Evolutionary conservation across 2,797 vertebrate genomes (phyloP), one percentile per base, ranked within the genome.

Genomic region (Parambassis ranga): DNA sequence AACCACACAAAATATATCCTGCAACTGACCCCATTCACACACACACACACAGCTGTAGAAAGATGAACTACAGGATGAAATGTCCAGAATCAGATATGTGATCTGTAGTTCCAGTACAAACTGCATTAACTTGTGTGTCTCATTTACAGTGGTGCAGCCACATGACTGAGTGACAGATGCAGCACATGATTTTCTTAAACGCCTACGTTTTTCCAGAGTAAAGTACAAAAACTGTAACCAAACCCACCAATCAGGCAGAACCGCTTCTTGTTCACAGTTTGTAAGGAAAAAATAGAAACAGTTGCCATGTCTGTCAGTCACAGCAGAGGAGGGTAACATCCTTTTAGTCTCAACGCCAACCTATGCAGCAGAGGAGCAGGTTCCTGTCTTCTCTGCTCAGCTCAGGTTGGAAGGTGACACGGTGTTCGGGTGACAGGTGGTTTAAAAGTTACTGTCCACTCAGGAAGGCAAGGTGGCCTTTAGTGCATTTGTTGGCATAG

Each of bases 401-500:
- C 51, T 57, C 60, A 20, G 38, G 3, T 27, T 19, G n/a, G n/a
- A n/a, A n/a, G n/a, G n/a, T n/a, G n/a, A n/a, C n/a, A n/a, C n/a
- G 23, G 36, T 28, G 56, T 62, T 22, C 4, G 30, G 19, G 47
- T 5, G 0, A 36, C n/a, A n/a, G n/a, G n/a, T n/a, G n/a, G 42
- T 28, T 39, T 28, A 50, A 48, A 36, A 38, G 31, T 78, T 87
- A 99, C 87, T 98, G 97, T 81, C 97, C 97, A 58, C 96, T 99
- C 85, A 99, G 92, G 90, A 99, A 98, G 63, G 97, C 97, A 71
- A 99, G 93, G 61, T 99, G 97, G 78, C 97, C 97, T 92, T 99
- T 99, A 67, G 95, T 98, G 89, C 97, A 99, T 93, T 98, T 96
- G 93, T 99, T 99, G 90, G 97, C 97, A 38, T 99, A 99, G 86